A percentile compares a stretch with the other conserved stretches of the same genome.
These are phyloP conservation scores for Heterochromis multidens DNA, from an alignment of 2,113 vertebrate genomes.

Conservation along the genomic window DNA sequence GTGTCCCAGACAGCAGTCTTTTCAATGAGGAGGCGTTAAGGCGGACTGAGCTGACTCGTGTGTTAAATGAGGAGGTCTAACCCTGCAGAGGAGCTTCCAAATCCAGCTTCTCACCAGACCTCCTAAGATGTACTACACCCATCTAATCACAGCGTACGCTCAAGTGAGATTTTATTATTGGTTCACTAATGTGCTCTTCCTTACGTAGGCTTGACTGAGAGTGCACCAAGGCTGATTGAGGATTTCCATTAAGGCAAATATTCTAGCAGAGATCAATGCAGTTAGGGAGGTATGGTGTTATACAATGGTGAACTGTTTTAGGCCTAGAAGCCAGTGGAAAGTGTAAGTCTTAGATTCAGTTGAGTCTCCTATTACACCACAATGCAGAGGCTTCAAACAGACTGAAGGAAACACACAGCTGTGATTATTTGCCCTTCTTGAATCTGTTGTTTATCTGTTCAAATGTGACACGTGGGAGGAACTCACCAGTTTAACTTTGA, in stretches of 20 bases:
- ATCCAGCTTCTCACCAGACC: not conserved
- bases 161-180: not conserved
- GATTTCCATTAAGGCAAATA: slow-evolving; percentile 13
- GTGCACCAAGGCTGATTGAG: not conserved
- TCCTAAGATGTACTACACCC: not conserved
- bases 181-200: not conserved
- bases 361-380: not conserved
- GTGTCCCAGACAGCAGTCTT: slow-evolving; percentile 32
- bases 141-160: not conserved
- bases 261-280: not conserved
- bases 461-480: not conserved
- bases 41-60: not conserved
- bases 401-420: not conserved
- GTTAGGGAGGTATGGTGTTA: not conserved
- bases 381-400: not conserved
- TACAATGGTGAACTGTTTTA: slow-evolving; percentile 6
- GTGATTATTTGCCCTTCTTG: not conserved
- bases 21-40: not conserved
- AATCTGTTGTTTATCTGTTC: slow-evolving; percentile 1
- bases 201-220: not conserved
- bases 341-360: not conserved
- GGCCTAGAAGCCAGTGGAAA: slow-evolving; percentile 6
- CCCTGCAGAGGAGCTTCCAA: not conserved
- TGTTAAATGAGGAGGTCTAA: not conserved
- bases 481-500: not conserved